These are phyloP conservation scores for Pangasianodon hypophthalmus DNA, from an alignment of 2,113 vertebrate species.

Conservation along the genomic window DNA sequence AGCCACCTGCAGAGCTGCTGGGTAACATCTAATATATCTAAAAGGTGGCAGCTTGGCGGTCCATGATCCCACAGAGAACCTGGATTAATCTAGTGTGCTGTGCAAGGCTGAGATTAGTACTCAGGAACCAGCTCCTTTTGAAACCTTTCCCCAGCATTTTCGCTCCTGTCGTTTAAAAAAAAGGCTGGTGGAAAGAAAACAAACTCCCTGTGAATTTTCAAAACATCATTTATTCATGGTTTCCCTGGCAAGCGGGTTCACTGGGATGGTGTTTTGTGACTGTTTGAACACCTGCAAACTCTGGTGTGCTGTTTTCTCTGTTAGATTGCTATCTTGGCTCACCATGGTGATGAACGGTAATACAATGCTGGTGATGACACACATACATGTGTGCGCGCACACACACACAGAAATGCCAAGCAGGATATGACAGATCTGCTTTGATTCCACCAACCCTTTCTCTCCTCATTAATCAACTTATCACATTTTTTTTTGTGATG, in stretches of 20 bases:
- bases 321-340: slow-evolving; percentile 34
- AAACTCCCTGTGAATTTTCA: slow-evolving; percentile 7
- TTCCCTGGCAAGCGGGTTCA: not conserved
- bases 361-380: slow-evolving; percentile 43
- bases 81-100: slow-evolving; percentile 36
- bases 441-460: slow-evolving; percentile 25
- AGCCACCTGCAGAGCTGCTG: slow-evolving; percentile 28
- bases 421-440: slow-evolving; percentile 43
- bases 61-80: slow-evolving; percentile 24
- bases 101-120: slow-evolving; percentile 45
- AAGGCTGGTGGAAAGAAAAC: not conserved
- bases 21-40: slow-evolving; percentile 38
- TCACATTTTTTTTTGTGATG: slow-evolving; percentile 34
- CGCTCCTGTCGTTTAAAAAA: not conserved
- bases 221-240: slow-evolving; percentile 40
- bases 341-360: slow-evolving; percentile 22
- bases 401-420: slow-evolving; percentile 26
- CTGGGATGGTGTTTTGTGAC: not conserved
- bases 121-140: not conserved
- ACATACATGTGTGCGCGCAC: not conserved
- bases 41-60: slow-evolving; percentile 27
- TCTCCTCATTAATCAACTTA: slow-evolving; percentile 46
- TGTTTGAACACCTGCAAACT: slow-evolving; percentile 43
- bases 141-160: slow-evolving; percentile 19
- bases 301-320: slow-evolving; percentile 14